phyloP scores from a whole-genome alignment of 2,113 vertebrate species.

The Anas platyrhynchos region DNA sequence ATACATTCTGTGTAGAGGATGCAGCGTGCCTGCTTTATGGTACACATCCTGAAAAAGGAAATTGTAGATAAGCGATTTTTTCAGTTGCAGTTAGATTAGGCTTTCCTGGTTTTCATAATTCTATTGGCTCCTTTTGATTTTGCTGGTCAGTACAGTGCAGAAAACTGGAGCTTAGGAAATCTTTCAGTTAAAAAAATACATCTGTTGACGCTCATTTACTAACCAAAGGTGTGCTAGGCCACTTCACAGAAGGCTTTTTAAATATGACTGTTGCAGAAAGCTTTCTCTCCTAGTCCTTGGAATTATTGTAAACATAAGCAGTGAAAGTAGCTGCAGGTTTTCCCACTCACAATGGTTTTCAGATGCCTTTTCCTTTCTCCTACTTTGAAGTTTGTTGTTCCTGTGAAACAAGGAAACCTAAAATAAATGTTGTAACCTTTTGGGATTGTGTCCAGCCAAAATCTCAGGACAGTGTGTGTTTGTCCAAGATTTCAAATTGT shows the following conservation, averaged over 20 bases:
- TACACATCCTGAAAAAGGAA: background rate
- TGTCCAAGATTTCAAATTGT: background rate
- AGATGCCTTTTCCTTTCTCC: background rate
- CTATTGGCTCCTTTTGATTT: conserved; percentile 11
- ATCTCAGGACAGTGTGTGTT: background rate
- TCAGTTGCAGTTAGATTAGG: background rate
- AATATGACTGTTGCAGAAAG: background rate
- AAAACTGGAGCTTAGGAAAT: background rate
- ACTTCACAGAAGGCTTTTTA: conserved; percentile 18
- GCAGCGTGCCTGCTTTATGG: background rate
- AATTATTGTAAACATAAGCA: background rate
- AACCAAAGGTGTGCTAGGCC: background rate
- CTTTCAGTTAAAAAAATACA: background rate
- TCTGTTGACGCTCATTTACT: background rate
- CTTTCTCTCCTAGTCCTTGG: background rate
- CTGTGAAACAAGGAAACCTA: background rate
- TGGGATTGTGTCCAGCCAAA: background rate
- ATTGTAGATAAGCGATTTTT: background rate
- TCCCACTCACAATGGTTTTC: background rate
- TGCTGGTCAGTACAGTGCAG: background rate
- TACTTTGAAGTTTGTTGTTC: background rate
- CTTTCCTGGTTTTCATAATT: conserved; percentile 40
- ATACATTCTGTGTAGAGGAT: background rate
- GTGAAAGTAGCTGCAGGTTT: background rate
- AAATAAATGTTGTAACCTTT: background rate